Conservation (phyloP, 2,113 vertebrate genomes). For the Raja brachyura region DNA sequence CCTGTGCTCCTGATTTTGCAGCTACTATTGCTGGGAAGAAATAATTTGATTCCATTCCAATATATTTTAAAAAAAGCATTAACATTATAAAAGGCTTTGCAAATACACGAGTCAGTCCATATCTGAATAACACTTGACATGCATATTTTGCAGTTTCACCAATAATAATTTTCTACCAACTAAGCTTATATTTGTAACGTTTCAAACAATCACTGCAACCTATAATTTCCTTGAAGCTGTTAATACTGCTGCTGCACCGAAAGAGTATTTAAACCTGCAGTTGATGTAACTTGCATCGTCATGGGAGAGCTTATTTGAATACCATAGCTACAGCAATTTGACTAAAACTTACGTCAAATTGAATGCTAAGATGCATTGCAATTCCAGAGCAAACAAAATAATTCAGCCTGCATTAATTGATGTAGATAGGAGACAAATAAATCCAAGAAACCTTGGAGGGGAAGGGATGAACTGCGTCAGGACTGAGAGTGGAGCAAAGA, state of each 20-base stretch:
- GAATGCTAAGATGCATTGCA: not conserved
- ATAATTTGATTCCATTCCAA: not conserved
- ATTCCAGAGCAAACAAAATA: not conserved
- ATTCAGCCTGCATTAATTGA: not conserved
- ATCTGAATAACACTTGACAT: not conserved
- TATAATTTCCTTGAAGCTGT: not conserved
- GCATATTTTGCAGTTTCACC: not conserved
- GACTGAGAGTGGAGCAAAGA: too few species aligned
- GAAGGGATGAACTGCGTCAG: too few species aligned
- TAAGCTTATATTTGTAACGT: not conserved
- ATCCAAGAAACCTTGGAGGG: not conserved
- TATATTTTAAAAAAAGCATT: not conserved
- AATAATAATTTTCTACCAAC: not conserved
- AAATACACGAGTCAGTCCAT: not conserved
- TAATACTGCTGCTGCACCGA: not conserved
- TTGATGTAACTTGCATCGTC: not conserved
- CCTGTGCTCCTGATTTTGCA: not conserved
- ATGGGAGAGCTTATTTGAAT: not conserved
- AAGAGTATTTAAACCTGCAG: not conserved
- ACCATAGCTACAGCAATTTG: not conserved
- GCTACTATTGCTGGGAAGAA: not conserved
- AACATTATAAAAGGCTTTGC: not conserved
- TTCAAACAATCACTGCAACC: not conserved
- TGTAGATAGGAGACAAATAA: not conserved
- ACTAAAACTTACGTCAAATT: not conserved